Conservation (phyloP, 2,797 vertebrate genomes). For the Gymnodraco acuticeps region DNA sequence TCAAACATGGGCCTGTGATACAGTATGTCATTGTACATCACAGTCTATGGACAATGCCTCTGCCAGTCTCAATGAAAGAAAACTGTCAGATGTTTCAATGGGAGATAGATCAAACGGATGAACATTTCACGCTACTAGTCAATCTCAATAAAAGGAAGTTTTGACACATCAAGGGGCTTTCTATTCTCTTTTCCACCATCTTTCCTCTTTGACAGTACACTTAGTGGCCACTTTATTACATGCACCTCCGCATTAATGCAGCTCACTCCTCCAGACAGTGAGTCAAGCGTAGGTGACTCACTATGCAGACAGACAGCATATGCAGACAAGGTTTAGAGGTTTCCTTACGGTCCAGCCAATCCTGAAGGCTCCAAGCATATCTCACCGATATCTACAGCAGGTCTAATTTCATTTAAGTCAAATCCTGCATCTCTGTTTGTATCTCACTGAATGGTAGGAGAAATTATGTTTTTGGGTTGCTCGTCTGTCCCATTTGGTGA, state of each 20-base stretch:
- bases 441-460: too few relatives aligned
- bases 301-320: slow-evolving; percentile 32
- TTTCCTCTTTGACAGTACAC: slow-evolving; percentile 46
- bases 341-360: slow-evolving; percentile 40
- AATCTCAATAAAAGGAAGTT: slow-evolving; percentile 72
- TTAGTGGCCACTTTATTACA: slow-evolving; percentile 56
- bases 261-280: slow-evolving; percentile 40
- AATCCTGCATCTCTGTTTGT: neutral
- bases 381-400: slow-evolving; percentile 26
- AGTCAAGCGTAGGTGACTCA: slow-evolving; percentile 60
- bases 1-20: slow-evolving; percentile 69
- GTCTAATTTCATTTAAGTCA: slow-evolving; percentile 5
- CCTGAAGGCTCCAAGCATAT: slow-evolving; percentile 15
- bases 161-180: slow-evolving; percentile 60
- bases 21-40: slow-evolving; percentile 71
- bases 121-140: slow-evolving; percentile 69
- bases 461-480: too few relatives aligned
- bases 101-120: slow-evolving; percentile 73
- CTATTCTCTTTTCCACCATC: slow-evolving; percentile 30
- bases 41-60: slow-evolving; percentile 77
- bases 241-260: slow-evolving; percentile 39
- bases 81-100: slow-evolving; percentile 74
- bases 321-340: slow-evolving; percentile 37
- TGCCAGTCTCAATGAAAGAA: slow-evolving; percentile 79
- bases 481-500: too few relatives aligned